Evolutionary conservation across 2,797 vertebrate genomes (phyloP).

Genomic region (Sebastes iracundus): DNA sequence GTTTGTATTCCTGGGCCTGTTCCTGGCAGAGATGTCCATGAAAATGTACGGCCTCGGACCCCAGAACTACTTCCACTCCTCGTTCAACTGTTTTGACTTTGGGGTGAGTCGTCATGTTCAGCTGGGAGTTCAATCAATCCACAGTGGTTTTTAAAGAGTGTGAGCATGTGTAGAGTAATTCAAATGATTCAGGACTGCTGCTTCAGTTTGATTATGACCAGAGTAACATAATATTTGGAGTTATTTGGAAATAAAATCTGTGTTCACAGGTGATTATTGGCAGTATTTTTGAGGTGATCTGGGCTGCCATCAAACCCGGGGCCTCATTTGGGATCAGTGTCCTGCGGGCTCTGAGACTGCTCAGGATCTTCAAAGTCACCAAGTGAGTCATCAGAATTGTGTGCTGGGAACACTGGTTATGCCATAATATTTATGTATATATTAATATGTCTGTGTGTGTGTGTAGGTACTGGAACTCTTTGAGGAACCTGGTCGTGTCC

Average conservation of each 20-base stretch:
- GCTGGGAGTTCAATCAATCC: background rate
- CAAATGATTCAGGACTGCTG: background rate
- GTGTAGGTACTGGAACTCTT: conserved; percentile 94
- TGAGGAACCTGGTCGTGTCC: conserved; percentile 95
- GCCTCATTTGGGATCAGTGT: conserved; percentile 97
- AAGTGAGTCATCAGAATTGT: conserved; percentile 84
- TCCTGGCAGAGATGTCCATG: conserved; percentile 96
- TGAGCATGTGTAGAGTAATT: background rate
- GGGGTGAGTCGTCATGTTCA: conserved; percentile 84
- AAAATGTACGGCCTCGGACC: conserved; percentile 98
- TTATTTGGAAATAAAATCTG: background rate
- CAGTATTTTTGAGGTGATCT: conserved; percentile 97
- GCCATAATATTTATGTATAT: background rate
- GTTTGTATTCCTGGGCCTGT: conserved; percentile 97
- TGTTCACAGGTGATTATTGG: conserved; percentile 92
- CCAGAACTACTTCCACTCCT: conserved; percentile 96
- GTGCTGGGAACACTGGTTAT: background rate
- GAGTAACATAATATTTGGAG: background rate
- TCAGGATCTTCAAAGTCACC: conserved; percentile 97
- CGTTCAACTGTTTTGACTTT: conserved; percentile 99
- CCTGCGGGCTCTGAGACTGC: conserved; percentile 90
- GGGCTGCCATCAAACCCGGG: conserved; percentile 94
- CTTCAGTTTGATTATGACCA: background rate
- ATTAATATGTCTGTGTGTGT: conserved; percentile 25
- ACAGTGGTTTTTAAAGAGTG: background rate